Conservation (phyloP, 2,888 invertebrate genomes). For the Loripinus fragilis region DNA sequence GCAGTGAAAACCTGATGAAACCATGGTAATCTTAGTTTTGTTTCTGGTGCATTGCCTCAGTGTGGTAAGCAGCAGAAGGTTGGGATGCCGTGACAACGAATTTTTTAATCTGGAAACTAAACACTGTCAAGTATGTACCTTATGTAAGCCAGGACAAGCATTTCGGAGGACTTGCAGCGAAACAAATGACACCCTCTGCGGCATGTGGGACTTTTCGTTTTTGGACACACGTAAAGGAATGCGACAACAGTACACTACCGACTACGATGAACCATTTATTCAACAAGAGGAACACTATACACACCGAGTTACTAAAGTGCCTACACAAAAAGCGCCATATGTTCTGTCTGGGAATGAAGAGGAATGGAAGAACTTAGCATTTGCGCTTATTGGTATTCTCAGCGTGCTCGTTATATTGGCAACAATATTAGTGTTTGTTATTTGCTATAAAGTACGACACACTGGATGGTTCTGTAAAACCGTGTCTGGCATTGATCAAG, state of each 20-base stretch:
- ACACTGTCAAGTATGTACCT: slow-evolving; percentile 42
- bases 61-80: not conserved
- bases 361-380: slow-evolving; percentile 73
- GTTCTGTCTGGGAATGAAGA: slow-evolving; percentile 60
- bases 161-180: slow-evolving; percentile 35
- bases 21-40: not conserved
- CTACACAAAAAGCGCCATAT: slow-evolving; percentile 31
- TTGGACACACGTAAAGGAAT: slow-evolving; percentile 3
- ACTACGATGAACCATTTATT: not conserved
- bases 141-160: slow-evolving; percentile 26
- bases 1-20: not conserved
- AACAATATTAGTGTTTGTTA: slow-evolving; percentile 65
- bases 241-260: not conserved
- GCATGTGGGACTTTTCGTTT: slow-evolving; percentile 26
- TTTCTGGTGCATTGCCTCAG: not conserved
- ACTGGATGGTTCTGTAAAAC: slow-evolving; percentile 50
- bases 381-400: slow-evolving; percentile 73
- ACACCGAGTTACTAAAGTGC: slow-evolving; percentile 3
- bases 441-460: slow-evolving; percentile 64
- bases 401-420: slow-evolving; percentile 71
- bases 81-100: slow-evolving; percentile 34
- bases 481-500: slow-evolving; percentile 40
- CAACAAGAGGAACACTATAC: not conserved
- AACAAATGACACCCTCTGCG: slow-evolving; percentile 41
- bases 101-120: slow-evolving; percentile 30